Evolutionary conservation across 1,140 invertebrate genomes (phyloP).

Genomic region (Atopsyche davidsoni): DNA sequence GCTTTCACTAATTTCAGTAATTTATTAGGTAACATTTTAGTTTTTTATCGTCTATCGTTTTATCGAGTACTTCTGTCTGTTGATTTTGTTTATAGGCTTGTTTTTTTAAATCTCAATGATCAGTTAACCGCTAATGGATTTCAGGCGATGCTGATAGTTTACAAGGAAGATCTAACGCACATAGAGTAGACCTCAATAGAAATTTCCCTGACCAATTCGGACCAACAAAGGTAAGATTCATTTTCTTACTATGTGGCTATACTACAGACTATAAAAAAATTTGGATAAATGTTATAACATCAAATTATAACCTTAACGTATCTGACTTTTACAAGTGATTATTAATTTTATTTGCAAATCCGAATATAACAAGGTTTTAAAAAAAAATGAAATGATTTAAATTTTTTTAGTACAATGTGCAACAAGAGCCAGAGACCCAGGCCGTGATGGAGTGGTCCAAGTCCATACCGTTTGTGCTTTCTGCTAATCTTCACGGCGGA

Average conservation of each 20-base stretch:
- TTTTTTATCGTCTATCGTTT: too few species aligned
- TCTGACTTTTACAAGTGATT: too few species aligned
- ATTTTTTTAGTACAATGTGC: slow-evolving; percentile 54
- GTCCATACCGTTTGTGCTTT: slow-evolving; percentile 85
- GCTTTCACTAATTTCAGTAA: too few species aligned
- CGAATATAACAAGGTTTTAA: too few species aligned
- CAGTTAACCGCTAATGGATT: slow-evolving; percentile 24
- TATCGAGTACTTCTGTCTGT: too few species aligned
- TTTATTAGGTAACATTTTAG: too few species aligned
- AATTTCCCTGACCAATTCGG: slow-evolving; percentile 94
- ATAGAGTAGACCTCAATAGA: slow-evolving; percentile 86
- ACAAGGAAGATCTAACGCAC: slow-evolving; percentile 72
- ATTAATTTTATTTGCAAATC: too few species aligned
- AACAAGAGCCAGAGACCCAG: slow-evolving; percentile 76
- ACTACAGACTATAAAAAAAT: too few species aligned
- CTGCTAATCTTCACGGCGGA: slow-evolving; percentile 94
- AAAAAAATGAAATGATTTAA: too few species aligned
- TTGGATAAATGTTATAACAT: too few species aligned
- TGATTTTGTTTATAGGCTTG: background rate
- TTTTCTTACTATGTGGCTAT: too few species aligned
- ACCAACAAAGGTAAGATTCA: slow-evolving; percentile 55
- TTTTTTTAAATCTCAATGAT: background rate
- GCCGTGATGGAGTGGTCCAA: slow-evolving; percentile 90
- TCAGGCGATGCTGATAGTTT: slow-evolving; percentile 61
- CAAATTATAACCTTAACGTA: too few species aligned